A percentile compares a stretch with the other conserved stretches of the same genome.
These are phyloP conservation scores for Platalea minor DNA, from an alignment of 2,797 vertebrate genomes.

Conservation along the genomic window DNA sequence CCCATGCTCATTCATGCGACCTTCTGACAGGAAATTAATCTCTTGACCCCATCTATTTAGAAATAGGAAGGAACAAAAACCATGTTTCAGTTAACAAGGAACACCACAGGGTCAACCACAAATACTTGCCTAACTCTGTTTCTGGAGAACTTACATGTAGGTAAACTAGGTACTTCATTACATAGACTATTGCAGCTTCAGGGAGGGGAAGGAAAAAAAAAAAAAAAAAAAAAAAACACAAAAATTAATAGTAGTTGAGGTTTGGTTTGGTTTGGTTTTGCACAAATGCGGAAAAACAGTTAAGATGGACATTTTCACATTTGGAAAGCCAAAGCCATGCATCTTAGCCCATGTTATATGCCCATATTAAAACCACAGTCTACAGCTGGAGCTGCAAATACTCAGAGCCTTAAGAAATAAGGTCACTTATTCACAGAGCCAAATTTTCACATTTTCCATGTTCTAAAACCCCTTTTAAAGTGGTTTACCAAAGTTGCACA, in stretches of 20 bases:
- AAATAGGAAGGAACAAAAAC: background rate
- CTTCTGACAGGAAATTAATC: background rate
- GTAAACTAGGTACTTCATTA: background rate
- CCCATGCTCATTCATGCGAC: background rate
- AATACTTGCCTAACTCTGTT: background rate
- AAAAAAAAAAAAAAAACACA: background rate
- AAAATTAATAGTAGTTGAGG: background rate
- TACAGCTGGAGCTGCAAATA: background rate
- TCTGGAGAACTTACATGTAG: background rate
- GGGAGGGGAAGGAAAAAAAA: no score
- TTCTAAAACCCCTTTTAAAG: background rate
- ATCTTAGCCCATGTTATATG: background rate
- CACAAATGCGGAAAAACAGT: background rate
- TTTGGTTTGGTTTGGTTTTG: background rate
- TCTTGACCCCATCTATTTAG: background rate
- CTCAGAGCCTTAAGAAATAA: background rate
- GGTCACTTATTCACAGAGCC: background rate
- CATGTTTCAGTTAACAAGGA: background rate
- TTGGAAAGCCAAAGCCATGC: background rate
- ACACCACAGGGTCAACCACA: background rate
- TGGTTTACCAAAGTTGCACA: background rate
- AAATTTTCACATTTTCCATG: background rate
- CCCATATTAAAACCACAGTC: background rate
- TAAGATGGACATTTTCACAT: background rate
- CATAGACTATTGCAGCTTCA: background rate